Evolutionary conservation across 2,888 invertebrate genomes (phyloP).

Genomic region (Nephrotoma appendiculata): DNA sequence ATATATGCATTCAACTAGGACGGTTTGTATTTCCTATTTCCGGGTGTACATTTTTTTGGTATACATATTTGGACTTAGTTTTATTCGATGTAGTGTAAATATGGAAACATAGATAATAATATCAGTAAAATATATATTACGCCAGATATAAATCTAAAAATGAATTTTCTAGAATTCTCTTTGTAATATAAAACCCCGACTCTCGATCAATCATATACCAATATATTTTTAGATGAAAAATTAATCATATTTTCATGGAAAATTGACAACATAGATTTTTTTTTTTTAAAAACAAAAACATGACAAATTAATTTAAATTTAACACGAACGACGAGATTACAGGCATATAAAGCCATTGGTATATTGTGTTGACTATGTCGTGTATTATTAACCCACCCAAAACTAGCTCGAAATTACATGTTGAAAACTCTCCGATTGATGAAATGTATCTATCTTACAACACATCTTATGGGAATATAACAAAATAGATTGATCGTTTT

Average conservation of each 20-base stretch:
- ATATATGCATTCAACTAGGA: not conserved
- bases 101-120: not conserved
- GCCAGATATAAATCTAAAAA: not conserved
- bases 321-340: not conserved
- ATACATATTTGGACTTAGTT: not conserved
- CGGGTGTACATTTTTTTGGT: not conserved
- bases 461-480: not conserved
- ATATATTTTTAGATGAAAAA: not conserved
- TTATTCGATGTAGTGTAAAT: not conserved
- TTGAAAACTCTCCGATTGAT: not conserved
- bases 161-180: not conserved
- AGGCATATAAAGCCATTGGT: not conserved
- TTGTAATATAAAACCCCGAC: not conserved
- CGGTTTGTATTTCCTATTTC: not conserved
- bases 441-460: not conserved
- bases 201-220: not conserved
- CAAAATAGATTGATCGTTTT: not conserved
- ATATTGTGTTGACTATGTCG: not conserved
- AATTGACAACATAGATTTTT: not conserved
- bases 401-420: too few relatives aligned
- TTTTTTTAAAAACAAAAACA: not conserved
- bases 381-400: not conserved
- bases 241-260: not conserved
- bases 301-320: not conserved
- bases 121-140: not conserved